Conservation (phyloP, 2,797 vertebrate genomes). For the Delichon dasypus region DNA sequence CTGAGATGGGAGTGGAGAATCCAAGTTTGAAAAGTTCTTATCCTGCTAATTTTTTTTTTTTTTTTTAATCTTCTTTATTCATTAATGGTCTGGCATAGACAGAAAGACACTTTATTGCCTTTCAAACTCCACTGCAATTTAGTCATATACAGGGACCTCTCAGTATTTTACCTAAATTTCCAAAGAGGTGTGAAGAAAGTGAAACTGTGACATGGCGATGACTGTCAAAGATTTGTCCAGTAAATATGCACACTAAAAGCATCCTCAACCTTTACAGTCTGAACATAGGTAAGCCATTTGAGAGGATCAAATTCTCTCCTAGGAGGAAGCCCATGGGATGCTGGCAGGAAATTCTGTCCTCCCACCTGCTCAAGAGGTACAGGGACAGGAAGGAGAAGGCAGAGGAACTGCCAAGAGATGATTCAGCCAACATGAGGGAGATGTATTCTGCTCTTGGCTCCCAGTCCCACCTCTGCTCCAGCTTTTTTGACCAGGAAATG, state of each 20-base stretch:
- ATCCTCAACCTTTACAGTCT: neutral
- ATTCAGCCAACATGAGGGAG: neutral
- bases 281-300: neutral
- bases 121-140: neutral
- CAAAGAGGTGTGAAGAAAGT: neutral
- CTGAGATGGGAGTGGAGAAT: neutral
- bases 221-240: neutral
- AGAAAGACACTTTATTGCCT: neutral
- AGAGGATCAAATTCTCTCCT: neutral
- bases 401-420: neutral
- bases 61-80: neutral
- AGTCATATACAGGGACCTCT: neutral
- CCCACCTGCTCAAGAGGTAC: neutral
- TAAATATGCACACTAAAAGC: neutral
- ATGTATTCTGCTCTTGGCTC: neutral
- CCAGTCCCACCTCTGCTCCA: neutral
- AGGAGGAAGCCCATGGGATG: neutral
- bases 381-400: neutral
- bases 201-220: neutral
- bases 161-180: neutral
- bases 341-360: neutral
- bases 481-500: neutral
- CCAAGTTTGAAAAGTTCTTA: neutral
- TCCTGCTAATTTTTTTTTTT: neutral
- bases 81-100: neutral